phyloP scores from a whole-genome alignment of 2,113 vertebrate species.

The Brachyhypopomus gauderio region DNA sequence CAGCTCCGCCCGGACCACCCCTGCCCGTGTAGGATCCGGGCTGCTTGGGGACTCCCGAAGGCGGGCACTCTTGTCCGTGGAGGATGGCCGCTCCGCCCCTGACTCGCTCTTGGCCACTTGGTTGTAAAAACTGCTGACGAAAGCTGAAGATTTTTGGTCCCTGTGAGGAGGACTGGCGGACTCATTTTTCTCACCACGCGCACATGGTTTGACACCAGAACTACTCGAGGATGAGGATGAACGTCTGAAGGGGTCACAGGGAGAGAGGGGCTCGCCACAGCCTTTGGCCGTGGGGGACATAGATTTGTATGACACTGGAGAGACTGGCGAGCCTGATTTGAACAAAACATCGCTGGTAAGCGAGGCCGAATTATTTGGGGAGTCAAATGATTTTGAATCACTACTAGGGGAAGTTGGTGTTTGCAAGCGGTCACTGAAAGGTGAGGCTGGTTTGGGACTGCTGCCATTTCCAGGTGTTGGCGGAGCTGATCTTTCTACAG shows the following conservation, averaged over 20 bases:
- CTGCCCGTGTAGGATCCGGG: slow-evolving; percentile 57
- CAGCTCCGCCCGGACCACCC: slow-evolving; percentile 75
- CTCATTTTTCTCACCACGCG: slow-evolving; percentile 55
- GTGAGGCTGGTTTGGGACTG: slow-evolving; percentile 57
- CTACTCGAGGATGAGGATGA: slow-evolving; percentile 60
- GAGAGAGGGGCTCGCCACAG: slow-evolving; percentile 54
- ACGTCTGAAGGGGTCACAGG: slow-evolving; percentile 58
- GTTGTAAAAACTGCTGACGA: slow-evolving; percentile 56
- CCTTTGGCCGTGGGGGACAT: slow-evolving; percentile 37
- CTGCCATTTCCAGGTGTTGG: slow-evolving; percentile 61
- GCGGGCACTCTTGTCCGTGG: slow-evolving; percentile 46
- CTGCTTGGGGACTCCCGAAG: slow-evolving; percentile 47
- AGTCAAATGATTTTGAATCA: slow-evolving; percentile 33
- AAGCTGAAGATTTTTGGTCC: slow-evolving; percentile 57
- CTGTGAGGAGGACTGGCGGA: slow-evolving; percentile 58
- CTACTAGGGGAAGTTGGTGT: slow-evolving; percentile 57
- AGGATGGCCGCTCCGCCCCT: slow-evolving; percentile 31
- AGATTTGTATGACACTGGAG: slow-evolving; percentile 23
- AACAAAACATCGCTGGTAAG: slow-evolving; percentile 46
- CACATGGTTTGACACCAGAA: slow-evolving; percentile 60
- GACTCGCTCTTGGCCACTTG: slow-evolving; percentile 56
- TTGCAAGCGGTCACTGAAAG: slow-evolving; percentile 39
- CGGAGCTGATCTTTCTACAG: slow-evolving; percentile 55
- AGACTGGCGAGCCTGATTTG: slow-evolving; percentile 54
- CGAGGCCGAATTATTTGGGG: slow-evolving; percentile 55